Evolutionary conservation across 1,140 invertebrate species (phyloP), one percentile per base, ranked within the genome.

Genomic region (Sminthurides bifidus): DNA sequence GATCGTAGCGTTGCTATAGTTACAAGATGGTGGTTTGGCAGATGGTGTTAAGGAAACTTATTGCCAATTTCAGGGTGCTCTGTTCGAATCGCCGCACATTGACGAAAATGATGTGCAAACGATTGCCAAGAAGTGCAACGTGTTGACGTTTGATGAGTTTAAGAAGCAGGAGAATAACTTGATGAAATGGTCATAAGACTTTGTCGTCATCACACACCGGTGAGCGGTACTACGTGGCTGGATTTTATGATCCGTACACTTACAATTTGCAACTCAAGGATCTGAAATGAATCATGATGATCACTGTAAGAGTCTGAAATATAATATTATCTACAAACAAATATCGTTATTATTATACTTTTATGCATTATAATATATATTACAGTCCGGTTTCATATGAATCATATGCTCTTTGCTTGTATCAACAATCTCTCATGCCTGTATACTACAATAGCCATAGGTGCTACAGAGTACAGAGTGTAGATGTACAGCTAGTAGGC

Each of bases 41-140:
- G 2, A 15, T 44, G 27, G 41, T 21, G 27, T 21, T 10, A 21
- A 44, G 27, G 29, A 31, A 35, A 35, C 37, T 24, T 35, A 35
- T 8, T 26, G 29, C 23, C 17, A 12, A 40, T 45, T 56, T 3
- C 70, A 94, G 90, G 89, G 90, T 57, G 92, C 87, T 15, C 73
- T 95, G 27, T 96, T 94, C 69, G 83, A 92, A 72, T 92, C 89
- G 12, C 82, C 84, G 12, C 92, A 96, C 68, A 81, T 82, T 53
- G 92, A 96, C 73, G 89, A 93, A 71, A 96, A 96, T 69, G 91
- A 94, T 70, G 89, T 96, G 1, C 92, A 95, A 73, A 95, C 91
- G 14, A 95, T 96, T 67, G 92, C 89, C n/a, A 90, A 93, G 74
- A 90, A 89, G 68, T 94, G 91, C 72, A 84, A 90, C 72, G 90